Evolutionary conservation across 2,113 vertebrate genomes (phyloP).

Genomic region (Terrapene triunguis): DNA sequence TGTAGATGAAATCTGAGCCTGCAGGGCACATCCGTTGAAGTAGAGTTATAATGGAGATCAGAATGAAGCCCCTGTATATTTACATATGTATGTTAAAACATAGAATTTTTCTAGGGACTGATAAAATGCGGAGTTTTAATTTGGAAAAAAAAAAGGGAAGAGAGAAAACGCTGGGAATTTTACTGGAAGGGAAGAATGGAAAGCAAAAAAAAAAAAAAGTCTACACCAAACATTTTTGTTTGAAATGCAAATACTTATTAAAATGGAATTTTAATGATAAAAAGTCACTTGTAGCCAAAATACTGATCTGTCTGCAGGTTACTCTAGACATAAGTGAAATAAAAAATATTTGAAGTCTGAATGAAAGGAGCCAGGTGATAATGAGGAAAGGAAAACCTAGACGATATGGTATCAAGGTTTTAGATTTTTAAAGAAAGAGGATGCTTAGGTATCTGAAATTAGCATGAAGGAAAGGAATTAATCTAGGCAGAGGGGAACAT

Average conservation of each 20-base stretch:
- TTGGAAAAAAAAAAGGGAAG: not conserved
- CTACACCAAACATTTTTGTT: not conserved
- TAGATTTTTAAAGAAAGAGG: not conserved
- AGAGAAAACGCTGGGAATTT: not conserved
- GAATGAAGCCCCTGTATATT: not conserved
- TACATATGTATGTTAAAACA: not conserved
- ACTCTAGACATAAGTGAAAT: not conserved
- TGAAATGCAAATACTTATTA: not conserved
- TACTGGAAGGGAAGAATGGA: not conserved
- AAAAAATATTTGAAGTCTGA: not conserved
- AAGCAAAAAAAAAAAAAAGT: not conserved
- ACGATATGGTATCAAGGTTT: not conserved
- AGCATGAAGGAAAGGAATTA: not conserved
- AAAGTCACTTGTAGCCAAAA: not conserved
- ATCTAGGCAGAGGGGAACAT: rapidly evolving
- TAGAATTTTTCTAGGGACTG: too few relatives aligned
- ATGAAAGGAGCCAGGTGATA: not conserved
- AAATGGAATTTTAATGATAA: not conserved
- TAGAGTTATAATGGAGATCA: not conserved
- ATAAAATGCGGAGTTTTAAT: not conserved
- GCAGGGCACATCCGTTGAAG: not conserved
- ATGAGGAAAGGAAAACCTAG: not conserved
- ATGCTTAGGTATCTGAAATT: not conserved
- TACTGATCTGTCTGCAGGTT: not conserved
- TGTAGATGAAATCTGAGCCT: not conserved